Percentiles rank a stretch among this genome's conserved stretches.
Conservation (phyloP, 2,113 vertebrate species). For the Leptodactylus fuscus region DNA sequence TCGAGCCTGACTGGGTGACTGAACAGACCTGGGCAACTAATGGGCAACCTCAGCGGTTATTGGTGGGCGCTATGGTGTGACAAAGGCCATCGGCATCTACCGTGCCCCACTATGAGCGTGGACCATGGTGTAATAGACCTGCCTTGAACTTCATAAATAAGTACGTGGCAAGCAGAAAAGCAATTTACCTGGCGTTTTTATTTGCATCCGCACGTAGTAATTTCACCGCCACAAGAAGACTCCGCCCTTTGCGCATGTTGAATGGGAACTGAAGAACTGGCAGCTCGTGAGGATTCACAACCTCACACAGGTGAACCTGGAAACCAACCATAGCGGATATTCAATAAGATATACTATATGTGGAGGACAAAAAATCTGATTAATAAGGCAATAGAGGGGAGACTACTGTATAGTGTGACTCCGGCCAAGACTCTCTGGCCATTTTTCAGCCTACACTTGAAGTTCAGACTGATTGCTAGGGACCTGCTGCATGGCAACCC, state of each 20-base stretch:
- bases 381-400: too few species aligned
- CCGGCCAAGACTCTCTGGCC: not conserved
- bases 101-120: too few species aligned
- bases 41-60: not conserved
- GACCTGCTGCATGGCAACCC: too few species aligned
- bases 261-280: slow-evolving; percentile 84
- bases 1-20: not conserved
- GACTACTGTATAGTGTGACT: too few species aligned
- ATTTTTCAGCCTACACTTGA: not conserved
- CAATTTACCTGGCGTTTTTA: slow-evolving; percentile 88
- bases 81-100: too few species aligned
- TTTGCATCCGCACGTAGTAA: slow-evolving; percentile 89
- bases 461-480: too few species aligned
- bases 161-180: too few species aligned
- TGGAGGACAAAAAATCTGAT: too few species aligned
- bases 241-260: slow-evolving; percentile 85
- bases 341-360: not conserved
- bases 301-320: slow-evolving; percentile 92
- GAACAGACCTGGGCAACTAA: not conserved
- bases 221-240: slow-evolving; percentile 91
- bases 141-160: too few species aligned
- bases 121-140: too few species aligned
- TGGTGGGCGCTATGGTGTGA: not conserved
- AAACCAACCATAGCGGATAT: not conserved
- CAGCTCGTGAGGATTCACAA: slow-evolving; percentile 87